Percentiles rank a stretch among this genome's conserved stretches.
These are phyloP conservation scores for Bactericera cockerelli DNA, from an alignment of 1,140 invertebrate genomes.

Conservation along the genomic window DNA sequence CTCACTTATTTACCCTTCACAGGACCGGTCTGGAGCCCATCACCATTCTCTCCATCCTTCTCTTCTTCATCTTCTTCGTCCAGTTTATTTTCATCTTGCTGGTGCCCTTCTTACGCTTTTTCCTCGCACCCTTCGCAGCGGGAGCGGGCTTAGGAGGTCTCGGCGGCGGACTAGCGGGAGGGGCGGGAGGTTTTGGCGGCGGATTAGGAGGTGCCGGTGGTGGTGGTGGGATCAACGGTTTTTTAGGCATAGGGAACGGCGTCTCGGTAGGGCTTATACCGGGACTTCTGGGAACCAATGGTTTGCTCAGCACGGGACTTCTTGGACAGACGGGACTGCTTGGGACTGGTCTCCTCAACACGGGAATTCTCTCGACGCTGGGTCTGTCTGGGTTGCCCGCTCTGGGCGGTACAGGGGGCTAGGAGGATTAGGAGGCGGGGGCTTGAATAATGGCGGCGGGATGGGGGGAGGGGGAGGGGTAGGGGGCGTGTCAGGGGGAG, in stretches of 20 bases:
- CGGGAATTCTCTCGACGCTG: background rate
- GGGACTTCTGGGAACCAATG: background rate
- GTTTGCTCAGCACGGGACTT: background rate
- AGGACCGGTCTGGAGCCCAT: conserved; percentile 5
- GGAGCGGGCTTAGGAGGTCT: background rate
- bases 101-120: background rate
- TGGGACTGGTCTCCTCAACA: background rate
- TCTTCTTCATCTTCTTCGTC: background rate
- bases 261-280: background rate
- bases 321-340: background rate
- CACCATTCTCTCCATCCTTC: background rate
- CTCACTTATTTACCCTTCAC: too few species aligned
- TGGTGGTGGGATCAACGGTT: background rate
- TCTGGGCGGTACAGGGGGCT: background rate
- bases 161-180: background rate
- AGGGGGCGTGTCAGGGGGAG: too few species aligned
- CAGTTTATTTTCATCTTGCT: background rate
- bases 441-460: too few species aligned
- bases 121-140: background rate
- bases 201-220: background rate
- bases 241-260: background rate
- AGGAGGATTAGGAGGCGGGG: background rate
- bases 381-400: background rate
- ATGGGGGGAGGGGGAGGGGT: too few species aligned
- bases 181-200: background rate